phyloP scores from a whole-genome alignment of 2,113 vertebrate genomes.

The Recurvirostra avosetta region DNA sequence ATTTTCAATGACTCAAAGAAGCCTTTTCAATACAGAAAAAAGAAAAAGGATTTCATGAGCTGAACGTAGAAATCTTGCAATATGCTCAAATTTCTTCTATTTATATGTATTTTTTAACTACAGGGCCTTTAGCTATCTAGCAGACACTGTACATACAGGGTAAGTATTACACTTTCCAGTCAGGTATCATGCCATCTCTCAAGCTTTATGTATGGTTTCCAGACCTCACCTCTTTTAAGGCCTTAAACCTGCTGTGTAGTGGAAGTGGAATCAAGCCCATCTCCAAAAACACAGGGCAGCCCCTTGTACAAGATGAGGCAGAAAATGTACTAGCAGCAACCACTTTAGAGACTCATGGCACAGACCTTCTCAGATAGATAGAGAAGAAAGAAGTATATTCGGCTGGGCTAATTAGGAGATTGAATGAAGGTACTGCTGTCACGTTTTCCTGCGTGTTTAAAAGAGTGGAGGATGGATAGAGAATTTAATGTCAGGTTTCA shows the following conservation, averaged over 20 bases:
- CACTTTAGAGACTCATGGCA: background rate
- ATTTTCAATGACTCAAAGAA: constrained; percentile 9
- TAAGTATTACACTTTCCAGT: background rate
- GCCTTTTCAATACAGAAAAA: background rate
- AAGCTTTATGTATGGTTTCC: background rate
- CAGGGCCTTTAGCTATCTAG: background rate
- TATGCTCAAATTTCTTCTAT: background rate
- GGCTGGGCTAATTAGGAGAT: background rate
- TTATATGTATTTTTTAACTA: background rate
- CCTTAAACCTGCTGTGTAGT: background rate
- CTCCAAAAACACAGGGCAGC: background rate
- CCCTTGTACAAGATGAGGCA: background rate
- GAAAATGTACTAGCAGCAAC: background rate
- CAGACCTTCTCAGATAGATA: background rate
- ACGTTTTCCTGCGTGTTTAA: background rate
- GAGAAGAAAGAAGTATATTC: background rate
- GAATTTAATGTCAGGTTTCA: background rate
- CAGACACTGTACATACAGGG: background rate
- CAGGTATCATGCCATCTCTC: background rate
- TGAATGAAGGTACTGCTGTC: background rate
- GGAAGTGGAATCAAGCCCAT: background rate
- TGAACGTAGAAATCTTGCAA: background rate
- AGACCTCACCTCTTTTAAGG: background rate
- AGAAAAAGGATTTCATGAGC: background rate
- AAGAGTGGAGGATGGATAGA: background rate